phyloP scores from a whole-genome alignment of 1,140 invertebrate species.

The Drosophila nannoptera region DNA sequence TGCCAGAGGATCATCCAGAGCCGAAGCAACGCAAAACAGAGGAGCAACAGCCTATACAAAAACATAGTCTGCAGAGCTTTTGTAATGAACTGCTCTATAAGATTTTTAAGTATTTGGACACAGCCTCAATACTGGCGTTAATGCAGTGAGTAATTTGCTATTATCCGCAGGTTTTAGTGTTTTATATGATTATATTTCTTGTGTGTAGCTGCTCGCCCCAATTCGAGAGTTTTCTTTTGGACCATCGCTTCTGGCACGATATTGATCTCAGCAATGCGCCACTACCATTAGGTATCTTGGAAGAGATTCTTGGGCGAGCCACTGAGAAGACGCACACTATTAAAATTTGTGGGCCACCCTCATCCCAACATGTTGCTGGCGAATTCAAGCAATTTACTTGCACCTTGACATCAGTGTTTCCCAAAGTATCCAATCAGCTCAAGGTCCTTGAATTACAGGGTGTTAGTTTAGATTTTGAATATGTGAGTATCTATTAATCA shows the following conservation, averaged over 20 bases:
- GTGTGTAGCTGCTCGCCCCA: conserved; percentile 79
- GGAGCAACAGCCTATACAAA: background rate
- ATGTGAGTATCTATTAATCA: conserved; percentile 65
- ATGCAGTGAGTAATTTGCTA: conserved; percentile 77
- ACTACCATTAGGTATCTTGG: conserved; percentile 78
- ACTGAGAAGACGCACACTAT: conserved; percentile 79
- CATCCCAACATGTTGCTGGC: conserved; percentile 64
- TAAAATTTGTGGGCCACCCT: conserved; percentile 78
- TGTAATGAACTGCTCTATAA: conserved; percentile 81
- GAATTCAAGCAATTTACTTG: conserved; percentile 66
- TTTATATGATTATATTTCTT: background rate
- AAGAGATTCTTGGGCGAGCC: conserved; percentile 79
- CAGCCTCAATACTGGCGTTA: conserved; percentile 80
- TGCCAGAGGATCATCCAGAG: conserved; percentile 23
- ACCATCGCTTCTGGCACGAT: conserved; percentile 80
- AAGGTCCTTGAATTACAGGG: conserved; percentile 80
- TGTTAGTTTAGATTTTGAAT: conserved; percentile 79
- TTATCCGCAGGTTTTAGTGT: background rate
- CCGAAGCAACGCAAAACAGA: conserved; percentile 56
- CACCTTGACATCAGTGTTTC: conserved; percentile 65
- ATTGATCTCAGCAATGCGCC: conserved; percentile 80
- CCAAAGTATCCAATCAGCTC: conserved; percentile 74
- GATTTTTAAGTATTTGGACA: conserved; percentile 80
- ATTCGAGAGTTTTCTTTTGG: conserved; percentile 79
- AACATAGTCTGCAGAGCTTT: conserved; percentile 59